Evolutionary conservation across 1,140 invertebrate species (phyloP), one percentile per base, ranked within the genome.

Genomic region (Lordiphosa stackelbergi): DNA sequence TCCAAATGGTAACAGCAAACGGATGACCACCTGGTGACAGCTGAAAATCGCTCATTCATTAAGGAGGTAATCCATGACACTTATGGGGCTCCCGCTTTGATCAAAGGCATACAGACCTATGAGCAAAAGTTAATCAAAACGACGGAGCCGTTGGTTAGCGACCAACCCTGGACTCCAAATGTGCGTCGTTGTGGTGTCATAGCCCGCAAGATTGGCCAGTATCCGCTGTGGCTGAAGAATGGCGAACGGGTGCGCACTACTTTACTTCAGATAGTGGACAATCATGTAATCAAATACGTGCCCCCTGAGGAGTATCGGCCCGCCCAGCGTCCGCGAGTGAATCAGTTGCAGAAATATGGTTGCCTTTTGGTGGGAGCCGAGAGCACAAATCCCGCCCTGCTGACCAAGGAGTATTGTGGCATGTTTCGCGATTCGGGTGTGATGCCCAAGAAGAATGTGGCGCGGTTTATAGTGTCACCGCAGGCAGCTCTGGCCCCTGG

Each of bases 211-310:
- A 95, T 99, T 85, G 98, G 98, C 31, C 89, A 94, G 49, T 93
- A 97, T 88, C 96, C 96, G 9, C 89, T 99, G 86, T 99, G 97
- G 97, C 87, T 92, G 2, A 97, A 95, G 88, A 91, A 94, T 89
- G 97, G 97, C 1, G 91, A 91, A 78, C 93, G 91, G 90, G 88
- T 97, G 52, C 69, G 89, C 1, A 92, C 94, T 2, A 98, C 97
- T 10, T 84, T 98, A 59, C 86, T 98, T 53, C 97, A 98, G 90
- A 91, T 98, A 11, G 89, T 95, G 19, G 98, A 99, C 86, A 99
- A 99, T 89, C 97, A 99, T 91, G 96, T 99, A 3, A 92, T 99
- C 42, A 94, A 93, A 81, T 98, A 98, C 88, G 93, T 93, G 58
- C 91, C 95, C 11, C 96, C 97, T 9, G 94, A 96, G 86, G 89